A percentile compares a stretch with the other conserved stretches of the same genome.
phyloP scores from a whole-genome alignment of 2,113 vertebrate species.

The Hydrolagus affinis region DNA sequence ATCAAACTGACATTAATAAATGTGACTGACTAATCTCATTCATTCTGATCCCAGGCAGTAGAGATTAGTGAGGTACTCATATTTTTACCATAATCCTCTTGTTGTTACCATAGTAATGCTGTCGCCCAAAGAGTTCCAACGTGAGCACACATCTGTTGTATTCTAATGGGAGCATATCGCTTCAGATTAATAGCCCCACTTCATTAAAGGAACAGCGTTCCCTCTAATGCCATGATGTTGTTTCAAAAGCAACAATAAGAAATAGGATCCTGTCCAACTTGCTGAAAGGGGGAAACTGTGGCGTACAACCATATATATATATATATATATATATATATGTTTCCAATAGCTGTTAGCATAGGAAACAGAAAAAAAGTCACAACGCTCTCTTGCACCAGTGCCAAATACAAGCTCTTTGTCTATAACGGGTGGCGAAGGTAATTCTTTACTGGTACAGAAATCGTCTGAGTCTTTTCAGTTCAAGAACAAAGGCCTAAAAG shows the following conservation, averaged over 20 bases:
- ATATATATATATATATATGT: neutral
- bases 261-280: neutral
- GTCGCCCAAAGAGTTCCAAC: constrained; percentile 26
- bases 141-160: constrained; percentile 26
- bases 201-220: constrained; percentile 8
- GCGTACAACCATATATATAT: neutral
- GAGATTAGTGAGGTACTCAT: constrained; percentile 27
- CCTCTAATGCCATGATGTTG: neutral
- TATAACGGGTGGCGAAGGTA: neutral
- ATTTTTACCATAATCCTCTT: constrained; percentile 32
- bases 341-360: neutral
- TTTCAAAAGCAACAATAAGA: constrained; percentile 20
- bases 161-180: constrained; percentile 29
- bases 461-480: neutral
- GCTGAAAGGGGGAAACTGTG: neutral
- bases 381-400: neutral
- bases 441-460: neutral
- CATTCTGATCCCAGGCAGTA: constrained; percentile 16
- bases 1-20: constrained; percentile 27
- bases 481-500: neutral
- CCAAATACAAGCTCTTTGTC: neutral
- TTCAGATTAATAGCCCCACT: constrained; percentile 11
- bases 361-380: neutral
- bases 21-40: constrained; percentile 10
- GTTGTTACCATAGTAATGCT: constrained; percentile 24